A percentile compares a stretch with the other conserved stretches of the same genome.
Conservation (phyloP, 2,797 vertebrate species). For the Lemur catta region DNA sequence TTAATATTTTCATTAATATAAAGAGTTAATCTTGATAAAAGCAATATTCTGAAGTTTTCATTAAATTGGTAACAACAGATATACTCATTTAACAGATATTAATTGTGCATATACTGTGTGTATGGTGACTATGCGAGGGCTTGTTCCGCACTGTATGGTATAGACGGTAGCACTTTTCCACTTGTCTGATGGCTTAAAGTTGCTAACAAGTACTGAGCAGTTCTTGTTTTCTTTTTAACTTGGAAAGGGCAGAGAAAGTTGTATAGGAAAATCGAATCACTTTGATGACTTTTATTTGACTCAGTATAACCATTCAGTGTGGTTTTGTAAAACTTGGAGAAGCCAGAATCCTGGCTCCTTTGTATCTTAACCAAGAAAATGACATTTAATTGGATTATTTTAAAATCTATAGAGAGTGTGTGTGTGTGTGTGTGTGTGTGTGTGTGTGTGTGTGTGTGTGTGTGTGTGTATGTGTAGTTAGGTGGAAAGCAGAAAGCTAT, state of each 20-base stretch:
- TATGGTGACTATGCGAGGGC: background rate
- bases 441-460: background rate
- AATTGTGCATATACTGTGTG: background rate
- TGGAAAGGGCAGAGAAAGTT: background rate
- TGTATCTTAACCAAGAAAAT: background rate
- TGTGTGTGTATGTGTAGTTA: background rate
- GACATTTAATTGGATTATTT: conserved; percentile 3
- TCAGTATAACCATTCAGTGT: background rate
- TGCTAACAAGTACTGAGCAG: background rate
- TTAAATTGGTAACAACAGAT: background rate
- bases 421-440: too few species aligned
- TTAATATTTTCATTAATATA: background rate
- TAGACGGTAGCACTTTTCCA: background rate
- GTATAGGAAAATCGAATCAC: background rate
- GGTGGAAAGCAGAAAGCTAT: background rate
- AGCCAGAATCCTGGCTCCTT: background rate
- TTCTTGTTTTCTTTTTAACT: conserved; percentile 5
- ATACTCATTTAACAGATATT: background rate
- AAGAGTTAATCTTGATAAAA: background rate
- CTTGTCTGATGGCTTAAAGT: background rate
- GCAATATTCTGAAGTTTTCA: conserved; percentile 2
- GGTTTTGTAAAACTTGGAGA: background rate
- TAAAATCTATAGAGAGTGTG: background rate
- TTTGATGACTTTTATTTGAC: conserved; percentile 16
- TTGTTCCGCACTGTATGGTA: background rate